Evolutionary conservation across 2,888 invertebrate species (phyloP).

Genomic region (Sycophila texana): DNA sequence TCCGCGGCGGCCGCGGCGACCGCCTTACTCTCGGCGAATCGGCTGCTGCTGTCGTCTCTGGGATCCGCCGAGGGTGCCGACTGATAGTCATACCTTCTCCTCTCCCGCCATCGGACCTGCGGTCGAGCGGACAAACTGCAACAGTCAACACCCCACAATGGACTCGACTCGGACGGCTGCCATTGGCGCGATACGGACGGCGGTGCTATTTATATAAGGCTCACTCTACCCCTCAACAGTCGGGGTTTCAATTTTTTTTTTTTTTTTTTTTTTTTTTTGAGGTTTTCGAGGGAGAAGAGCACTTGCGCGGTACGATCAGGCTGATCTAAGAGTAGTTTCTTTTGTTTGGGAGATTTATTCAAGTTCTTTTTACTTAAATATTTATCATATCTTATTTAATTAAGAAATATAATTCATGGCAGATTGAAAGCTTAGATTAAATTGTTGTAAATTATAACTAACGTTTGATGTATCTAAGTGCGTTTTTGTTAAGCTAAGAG

Average conservation of each 20-base stretch:
- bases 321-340: not conserved
- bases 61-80: constrained; percentile 69
- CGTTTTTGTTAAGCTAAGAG: too few relatives aligned
- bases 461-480: too few relatives aligned
- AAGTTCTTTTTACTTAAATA: not conserved
- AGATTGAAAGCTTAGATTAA: not conserved
- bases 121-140: constrained; percentile 88
- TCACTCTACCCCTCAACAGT: not conserved
- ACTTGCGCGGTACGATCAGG: not conserved
- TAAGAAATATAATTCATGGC: not conserved
- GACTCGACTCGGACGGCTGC: constrained; percentile 70
- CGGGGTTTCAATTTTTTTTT: not conserved
- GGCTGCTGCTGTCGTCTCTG: constrained; percentile 62
- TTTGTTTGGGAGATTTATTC: not conserved
- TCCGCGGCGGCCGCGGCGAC: constrained; percentile 58
- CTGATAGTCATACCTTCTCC: constrained; percentile 88
- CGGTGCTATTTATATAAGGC: not conserved
- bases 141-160: constrained; percentile 72
- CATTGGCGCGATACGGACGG: constrained; percentile 72
- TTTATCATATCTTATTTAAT: not conserved
- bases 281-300: not conserved
- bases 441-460: too few relatives aligned
- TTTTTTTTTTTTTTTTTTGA: not conserved
- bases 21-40: constrained; percentile 42
- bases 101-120: constrained; percentile 83